A percentile compares a stretch with the other conserved stretches of the same genome.
These are phyloP conservation scores for Orthonevra nobilis DNA, from an alignment of 2,888 invertebrate species.

Conservation along the genomic window DNA sequence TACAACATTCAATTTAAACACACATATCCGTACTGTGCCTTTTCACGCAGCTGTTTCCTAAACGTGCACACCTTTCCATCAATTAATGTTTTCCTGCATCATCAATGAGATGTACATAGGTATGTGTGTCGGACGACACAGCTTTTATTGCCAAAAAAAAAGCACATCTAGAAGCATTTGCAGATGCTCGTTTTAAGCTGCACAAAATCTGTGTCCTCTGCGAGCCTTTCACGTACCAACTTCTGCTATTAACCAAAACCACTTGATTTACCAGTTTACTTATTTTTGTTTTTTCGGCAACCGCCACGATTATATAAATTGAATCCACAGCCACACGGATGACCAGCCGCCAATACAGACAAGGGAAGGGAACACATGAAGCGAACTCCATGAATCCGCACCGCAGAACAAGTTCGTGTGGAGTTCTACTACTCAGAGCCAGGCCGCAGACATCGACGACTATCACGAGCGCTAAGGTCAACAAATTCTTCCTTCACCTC, in stretches of 20 bases:
- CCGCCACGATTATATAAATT: slow-evolving; percentile 65
- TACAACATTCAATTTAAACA: slow-evolving; percentile 3
- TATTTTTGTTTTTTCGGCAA: slow-evolving; percentile 18
- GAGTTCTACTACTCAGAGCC: slow-evolving; percentile 48
- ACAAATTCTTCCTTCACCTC: slow-evolving; percentile 54
- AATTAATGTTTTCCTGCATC: slow-evolving; percentile 49
- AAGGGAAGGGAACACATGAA: slow-evolving; percentile 39
- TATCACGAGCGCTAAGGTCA: slow-evolving; percentile 64
- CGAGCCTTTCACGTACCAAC: slow-evolving; percentile 40
- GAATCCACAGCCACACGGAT: slow-evolving; percentile 45
- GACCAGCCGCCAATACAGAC: slow-evolving; percentile 42
- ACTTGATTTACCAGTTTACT: slow-evolving; percentile 58
- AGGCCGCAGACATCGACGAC: slow-evolving; percentile 60
- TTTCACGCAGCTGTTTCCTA: slow-evolving; percentile 46
- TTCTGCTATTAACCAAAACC: slow-evolving; percentile 44
- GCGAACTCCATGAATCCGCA: slow-evolving; percentile 54
- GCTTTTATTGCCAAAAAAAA: slow-evolving; percentile 1
- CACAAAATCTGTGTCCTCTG: slow-evolving; percentile 29
- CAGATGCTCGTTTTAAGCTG: slow-evolving; percentile 49
- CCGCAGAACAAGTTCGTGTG: slow-evolving; percentile 58
- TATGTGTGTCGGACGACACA: slow-evolving; percentile 12
- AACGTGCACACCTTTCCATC: slow-evolving; percentile 45
- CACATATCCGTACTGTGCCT: background rate
- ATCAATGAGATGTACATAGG: slow-evolving; percentile 12
- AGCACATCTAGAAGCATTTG: slow-evolving; percentile 29